Conservation (phyloP, 2,888 invertebrate species). For the Thymelicus lineola region DNA sequence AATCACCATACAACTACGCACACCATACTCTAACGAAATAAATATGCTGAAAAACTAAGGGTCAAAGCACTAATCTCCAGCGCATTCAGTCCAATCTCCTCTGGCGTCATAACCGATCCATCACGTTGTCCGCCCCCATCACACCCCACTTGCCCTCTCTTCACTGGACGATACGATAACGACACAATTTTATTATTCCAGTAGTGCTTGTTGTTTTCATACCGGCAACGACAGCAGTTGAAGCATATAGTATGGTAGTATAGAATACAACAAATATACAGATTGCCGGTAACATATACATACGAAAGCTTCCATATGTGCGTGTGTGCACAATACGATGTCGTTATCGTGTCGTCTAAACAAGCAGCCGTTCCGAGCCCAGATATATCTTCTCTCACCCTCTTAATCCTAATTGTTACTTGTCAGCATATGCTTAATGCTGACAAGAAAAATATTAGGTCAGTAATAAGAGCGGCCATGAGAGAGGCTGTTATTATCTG, state of each 20-base stretch:
- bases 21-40: no score
- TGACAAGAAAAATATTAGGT: not conserved
- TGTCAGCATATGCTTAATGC: conserved; percentile 10
- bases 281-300: no score
- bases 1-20: no score
- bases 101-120: conserved; percentile 8
- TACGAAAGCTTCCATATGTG: no score
- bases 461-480: not conserved
- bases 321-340: no score
- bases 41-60: not conserved
- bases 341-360: no score
- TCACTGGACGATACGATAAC: no score
- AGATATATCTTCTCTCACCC: conserved; percentile 19
- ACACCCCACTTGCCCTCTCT: not conserved
- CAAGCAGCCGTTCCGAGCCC: not conserved
- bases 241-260: no score
- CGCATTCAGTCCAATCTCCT: conserved; percentile 1
- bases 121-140: not conserved
- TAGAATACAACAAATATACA: no score
- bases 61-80: not conserved
- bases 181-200: no score
- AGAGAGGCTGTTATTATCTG: not conserved
- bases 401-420: conserved; percentile 27
- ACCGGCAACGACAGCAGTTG: no score
- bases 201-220: no score